Conservation (phyloP, 2,113 vertebrate genomes). For the Cichladusa arquata region DNA sequence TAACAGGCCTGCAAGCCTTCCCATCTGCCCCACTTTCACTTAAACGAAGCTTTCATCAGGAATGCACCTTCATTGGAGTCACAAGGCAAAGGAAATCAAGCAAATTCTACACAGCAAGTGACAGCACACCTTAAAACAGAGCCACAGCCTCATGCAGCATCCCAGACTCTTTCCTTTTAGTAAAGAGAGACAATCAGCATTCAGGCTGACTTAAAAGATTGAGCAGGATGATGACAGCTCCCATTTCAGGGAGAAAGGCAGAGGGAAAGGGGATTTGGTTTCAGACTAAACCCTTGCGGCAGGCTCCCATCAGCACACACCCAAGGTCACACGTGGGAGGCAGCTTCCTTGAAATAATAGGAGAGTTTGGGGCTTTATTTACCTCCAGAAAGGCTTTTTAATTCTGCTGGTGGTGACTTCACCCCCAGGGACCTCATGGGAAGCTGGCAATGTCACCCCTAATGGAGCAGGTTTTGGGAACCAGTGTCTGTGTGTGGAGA, state of each 20-base stretch:
- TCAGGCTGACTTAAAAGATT: slow-evolving; percentile 53
- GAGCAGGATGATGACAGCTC: slow-evolving; percentile 59
- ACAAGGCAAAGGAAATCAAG: background rate
- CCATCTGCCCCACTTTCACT: background rate
- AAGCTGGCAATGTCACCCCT: background rate
- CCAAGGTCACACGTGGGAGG: background rate
- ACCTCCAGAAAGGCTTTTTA: background rate
- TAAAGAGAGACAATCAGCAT: background rate
- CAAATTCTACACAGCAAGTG: background rate
- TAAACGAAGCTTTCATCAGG: background rate
- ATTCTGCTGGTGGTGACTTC: background rate
- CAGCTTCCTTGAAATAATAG: slow-evolving; percentile 5
- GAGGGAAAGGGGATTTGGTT: slow-evolving; percentile 46
- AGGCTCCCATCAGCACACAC: background rate
- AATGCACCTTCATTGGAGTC: background rate
- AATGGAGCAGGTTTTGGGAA: background rate
- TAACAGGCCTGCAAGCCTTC: background rate
- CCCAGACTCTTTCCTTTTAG: background rate
- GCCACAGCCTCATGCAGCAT: background rate
- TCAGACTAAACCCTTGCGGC: slow-evolving; percentile 42
- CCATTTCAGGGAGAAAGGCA: slow-evolving; percentile 26
- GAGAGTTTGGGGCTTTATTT: slow-evolving; percentile 4
- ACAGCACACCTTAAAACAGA: background rate
- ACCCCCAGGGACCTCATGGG: background rate
- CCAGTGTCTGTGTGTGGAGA: no score